phyloP scores from a whole-genome alignment of 1,140 invertebrate species.

The Ditylenchus dipsaci region DNA sequence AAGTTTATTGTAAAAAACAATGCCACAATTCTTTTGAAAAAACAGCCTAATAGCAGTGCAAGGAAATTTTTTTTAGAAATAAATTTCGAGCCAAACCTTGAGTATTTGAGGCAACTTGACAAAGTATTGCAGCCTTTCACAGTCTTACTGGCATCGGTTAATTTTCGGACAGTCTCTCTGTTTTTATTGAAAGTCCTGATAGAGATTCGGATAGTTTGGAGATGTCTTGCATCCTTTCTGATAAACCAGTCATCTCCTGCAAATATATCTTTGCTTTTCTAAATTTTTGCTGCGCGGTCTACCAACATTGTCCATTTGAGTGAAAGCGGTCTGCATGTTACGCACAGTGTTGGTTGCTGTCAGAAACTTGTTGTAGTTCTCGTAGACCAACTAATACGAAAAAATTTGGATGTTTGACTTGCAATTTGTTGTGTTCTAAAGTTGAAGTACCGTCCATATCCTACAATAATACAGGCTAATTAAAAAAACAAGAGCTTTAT shows the following conservation, averaged over 20 bases:
- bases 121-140: conserved; percentile 32
- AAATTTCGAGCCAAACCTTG: conserved; percentile 19
- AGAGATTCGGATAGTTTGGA: conserved; percentile 25
- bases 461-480: no score
- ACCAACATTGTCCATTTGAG: conserved; percentile 29
- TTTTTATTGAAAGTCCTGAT: conserved; percentile 29
- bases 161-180: conserved; percentile 28
- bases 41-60: no score
- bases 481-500: no score
- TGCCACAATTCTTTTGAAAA: no score
- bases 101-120: conserved; percentile 39
- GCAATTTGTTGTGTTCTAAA: no score
- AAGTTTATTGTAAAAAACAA: no score
- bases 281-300: not conserved
- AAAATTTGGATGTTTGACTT: no score
- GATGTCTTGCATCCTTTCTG: conserved; percentile 27
- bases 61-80: no score
- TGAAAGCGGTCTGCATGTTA: conserved; percentile 34
- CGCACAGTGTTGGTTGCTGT: conserved; percentile 42
- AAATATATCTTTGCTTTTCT: not conserved
- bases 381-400: conserved; percentile 34
- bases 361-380: conserved; percentile 46
- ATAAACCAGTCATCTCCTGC: conserved; percentile 31
- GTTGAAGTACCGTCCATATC: no score
- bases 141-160: conserved; percentile 33